Evolutionary conservation across 2,888 invertebrate species (phyloP), one percentile per base, ranked within the genome.

Genomic region (Coleophora deauratella): DNA sequence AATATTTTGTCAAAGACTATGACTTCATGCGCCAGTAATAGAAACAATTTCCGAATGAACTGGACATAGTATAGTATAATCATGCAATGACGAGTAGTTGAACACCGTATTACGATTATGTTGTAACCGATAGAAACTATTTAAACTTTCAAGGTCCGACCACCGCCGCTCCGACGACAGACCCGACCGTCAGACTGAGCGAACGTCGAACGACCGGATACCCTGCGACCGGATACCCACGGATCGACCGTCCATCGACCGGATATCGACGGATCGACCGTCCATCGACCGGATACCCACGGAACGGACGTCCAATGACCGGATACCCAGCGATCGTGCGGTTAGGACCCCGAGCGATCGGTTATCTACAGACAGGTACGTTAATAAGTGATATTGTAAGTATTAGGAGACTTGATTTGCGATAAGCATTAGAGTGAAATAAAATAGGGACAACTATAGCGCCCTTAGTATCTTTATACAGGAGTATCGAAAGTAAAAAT

Each of bases 101-200:
- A n/a, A n/a, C n/a, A n/a, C n/a, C n/a, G n/a, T n/a, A n/a, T n/a
- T n/a, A n/a, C n/a, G n/a, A n/a, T n/a, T n/a, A n/a, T n/a, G n/a
- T n/a, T n/a, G n/a, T n/a, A n/a, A n/a, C n/a, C n/a, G n/a, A n/a
- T n/a, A n/a, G n/a, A n/a, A n/a, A n/a, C n/a, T n/a, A n/a, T n/a
- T n/a, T n/a, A 21, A 21, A 4, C 21, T 21, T 21, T 21, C 6
- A 4, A 21, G 21, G 49, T 48, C 58, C 36, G 71, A 67, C 45
- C 62, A 60, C 35, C 62, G 67, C 3, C 68, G 68, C 21, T 60
- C 66, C 2, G 62, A 59, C 37, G 72, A 73, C 40, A 32, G 33
- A 21, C 15, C 37, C 30, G 50, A 38, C 37, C 48, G 41, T 39
- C 47, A 40, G 52, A 45, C 47, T 32, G 61, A 59, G 39, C 51